Percentiles rank a stretch among this genome's conserved stretches.
Evolutionary conservation across 2,888 invertebrate species (phyloP).

Genomic region (Brassicogethes aeneus): DNA sequence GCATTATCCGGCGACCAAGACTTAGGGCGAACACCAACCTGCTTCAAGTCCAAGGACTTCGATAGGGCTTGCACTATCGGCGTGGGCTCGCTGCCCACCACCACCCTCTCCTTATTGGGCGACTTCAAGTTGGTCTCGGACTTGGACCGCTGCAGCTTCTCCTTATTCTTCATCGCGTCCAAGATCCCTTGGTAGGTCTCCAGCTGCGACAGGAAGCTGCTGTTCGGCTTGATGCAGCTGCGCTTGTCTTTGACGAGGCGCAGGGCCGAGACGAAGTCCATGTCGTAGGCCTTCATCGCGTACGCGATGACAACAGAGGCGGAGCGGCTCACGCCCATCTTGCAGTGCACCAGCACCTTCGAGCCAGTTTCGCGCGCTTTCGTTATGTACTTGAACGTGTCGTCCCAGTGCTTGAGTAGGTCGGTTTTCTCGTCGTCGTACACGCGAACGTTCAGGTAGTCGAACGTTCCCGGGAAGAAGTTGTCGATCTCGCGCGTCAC

Average conservation of each 20-base stretch:
- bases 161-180: conserved; percentile 93
- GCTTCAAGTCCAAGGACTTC: conserved; percentile 27
- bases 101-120: conserved; percentile 37
- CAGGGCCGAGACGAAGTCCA: conserved; percentile 83
- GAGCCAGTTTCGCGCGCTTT: conserved; percentile 84
- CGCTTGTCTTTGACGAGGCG: conserved; percentile 86
- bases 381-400: conserved; percentile 93
- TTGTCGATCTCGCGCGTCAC: conserved; percentile 98
- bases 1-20: conserved; percentile 54
- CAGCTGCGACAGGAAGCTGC: conserved; percentile 86
- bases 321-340: conserved; percentile 98
- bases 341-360: conserved; percentile 96
- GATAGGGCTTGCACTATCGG: conserved; percentile 50
- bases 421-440: conserved; percentile 97
- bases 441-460: conserved; percentile 92
- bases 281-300: conserved; percentile 95
- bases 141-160: conserved; percentile 85
- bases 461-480: conserved; percentile 95
- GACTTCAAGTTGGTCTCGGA: conserved; percentile 85
- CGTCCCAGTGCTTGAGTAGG: conserved; percentile 94
- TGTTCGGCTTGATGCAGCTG: conserved; percentile 93
- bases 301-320: conserved; percentile 97
- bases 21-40: conserved; percentile 37
- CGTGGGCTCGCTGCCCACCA: conserved; percentile 50
- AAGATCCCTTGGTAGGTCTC: conserved; percentile 88